Evolutionary conservation across 2,888 invertebrate species (phyloP).

Genomic region (Loripinus fragilis): DNA sequence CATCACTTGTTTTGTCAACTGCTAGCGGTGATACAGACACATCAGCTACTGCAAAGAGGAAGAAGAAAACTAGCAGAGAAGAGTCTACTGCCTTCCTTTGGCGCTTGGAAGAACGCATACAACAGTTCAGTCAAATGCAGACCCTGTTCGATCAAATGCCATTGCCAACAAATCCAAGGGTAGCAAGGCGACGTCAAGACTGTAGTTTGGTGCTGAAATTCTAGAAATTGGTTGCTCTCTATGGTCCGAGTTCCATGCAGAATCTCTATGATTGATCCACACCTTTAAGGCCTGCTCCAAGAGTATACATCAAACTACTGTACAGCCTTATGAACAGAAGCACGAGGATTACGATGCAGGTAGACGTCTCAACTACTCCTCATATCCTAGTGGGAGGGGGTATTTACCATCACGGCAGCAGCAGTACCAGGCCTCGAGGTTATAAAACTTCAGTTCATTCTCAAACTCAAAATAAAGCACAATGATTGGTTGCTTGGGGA

Average conservation of each 20-base stretch:
- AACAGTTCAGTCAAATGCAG: constrained; percentile 34
- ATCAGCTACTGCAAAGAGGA: constrained; percentile 25
- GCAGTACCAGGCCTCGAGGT: constrained; percentile 18
- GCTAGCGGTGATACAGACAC: constrained; percentile 33
- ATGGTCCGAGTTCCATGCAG: constrained; percentile 35
- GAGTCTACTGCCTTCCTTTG: constrained; percentile 37
- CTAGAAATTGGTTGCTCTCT: constrained; percentile 29
- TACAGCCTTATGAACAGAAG: constrained; percentile 27
- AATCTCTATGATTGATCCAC: constrained; percentile 27
- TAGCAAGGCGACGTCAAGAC: constrained; percentile 36
- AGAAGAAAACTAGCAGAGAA: constrained; percentile 38
- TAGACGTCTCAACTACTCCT: constrained; percentile 34
- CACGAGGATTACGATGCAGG: constrained; percentile 28
- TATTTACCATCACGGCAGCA: constrained; percentile 38
- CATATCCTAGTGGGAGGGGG: constrained; percentile 29
- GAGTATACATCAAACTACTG: constrained; percentile 16
- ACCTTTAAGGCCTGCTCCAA: constrained; percentile 23
- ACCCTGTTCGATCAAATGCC: constrained; percentile 32
- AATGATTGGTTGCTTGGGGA: no score
- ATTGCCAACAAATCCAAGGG: constrained; percentile 35
- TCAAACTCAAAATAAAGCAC: no score
- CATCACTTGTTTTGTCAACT: constrained; percentile 33
- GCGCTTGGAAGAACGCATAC: constrained; percentile 39
- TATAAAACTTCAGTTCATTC: no score
- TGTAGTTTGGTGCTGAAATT: constrained; percentile 42